Percentiles rank a stretch among this genome's conserved stretches.
Evolutionary conservation across 2,113 vertebrate species (phyloP).

Genomic region (Sander vitreus): DNA sequence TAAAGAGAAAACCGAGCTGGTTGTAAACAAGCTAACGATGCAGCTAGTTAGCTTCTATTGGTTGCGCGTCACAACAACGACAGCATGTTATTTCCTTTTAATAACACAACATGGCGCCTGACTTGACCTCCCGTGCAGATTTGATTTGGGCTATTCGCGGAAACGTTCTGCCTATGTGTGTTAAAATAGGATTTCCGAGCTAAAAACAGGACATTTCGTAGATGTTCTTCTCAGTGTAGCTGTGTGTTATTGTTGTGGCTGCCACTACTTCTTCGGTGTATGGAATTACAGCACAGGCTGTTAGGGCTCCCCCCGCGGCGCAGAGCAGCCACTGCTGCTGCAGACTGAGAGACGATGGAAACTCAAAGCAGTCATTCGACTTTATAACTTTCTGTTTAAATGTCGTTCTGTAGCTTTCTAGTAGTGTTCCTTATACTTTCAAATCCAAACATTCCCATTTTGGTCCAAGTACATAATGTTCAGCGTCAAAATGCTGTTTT

Average conservation of each 20-base stretch:
- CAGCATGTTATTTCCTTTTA: neutral
- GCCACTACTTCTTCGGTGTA: conserved; percentile 40
- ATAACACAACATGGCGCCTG: neutral
- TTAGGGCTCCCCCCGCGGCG: conserved; percentile 7
- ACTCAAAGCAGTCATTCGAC: neutral
- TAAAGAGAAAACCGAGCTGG: conserved; percentile 18
- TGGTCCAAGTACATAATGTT: too few relatives aligned
- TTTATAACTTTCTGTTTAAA: too few relatives aligned
- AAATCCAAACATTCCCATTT: too few relatives aligned
- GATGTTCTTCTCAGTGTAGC: neutral
- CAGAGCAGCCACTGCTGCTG: neutral
- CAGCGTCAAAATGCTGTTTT: too few relatives aligned
- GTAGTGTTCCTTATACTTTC: too few relatives aligned
- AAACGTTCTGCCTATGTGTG: neutral
- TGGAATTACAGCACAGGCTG: neutral
- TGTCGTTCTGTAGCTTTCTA: too few relatives aligned
- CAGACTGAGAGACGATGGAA: neutral
- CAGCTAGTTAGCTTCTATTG: conserved; percentile 15
- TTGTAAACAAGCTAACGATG: conserved; percentile 38
- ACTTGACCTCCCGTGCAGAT: neutral
- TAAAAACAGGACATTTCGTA: neutral
- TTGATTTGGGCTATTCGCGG: neutral
- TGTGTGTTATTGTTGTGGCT: conserved; percentile 64
- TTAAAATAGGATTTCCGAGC: neutral
- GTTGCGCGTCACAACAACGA: conserved; percentile 22